These are phyloP conservation scores for Cynoglossus semilaevis DNA, from an alignment of 2,113 vertebrate species.

Conservation along the genomic window DNA sequence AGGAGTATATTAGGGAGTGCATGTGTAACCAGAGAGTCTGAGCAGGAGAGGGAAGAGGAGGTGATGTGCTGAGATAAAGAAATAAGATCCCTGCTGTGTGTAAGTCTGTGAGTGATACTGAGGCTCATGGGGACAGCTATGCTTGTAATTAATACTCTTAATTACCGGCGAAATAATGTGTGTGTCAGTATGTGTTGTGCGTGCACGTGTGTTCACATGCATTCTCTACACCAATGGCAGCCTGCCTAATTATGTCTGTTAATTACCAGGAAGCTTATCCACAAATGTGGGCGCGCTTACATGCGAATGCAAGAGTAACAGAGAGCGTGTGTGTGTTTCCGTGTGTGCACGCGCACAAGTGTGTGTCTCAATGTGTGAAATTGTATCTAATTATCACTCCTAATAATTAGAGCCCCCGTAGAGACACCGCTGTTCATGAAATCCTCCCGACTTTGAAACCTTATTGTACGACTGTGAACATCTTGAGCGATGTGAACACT, in stretches of 20 bases:
- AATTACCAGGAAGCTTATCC: slow-evolving; percentile 66
- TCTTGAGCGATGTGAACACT: too few relatives aligned
- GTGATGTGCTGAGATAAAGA: slow-evolving; percentile 63
- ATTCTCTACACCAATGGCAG: slow-evolving; percentile 65
- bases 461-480: background rate
- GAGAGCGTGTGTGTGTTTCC: slow-evolving; percentile 11
- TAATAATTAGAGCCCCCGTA: slow-evolving; percentile 48
- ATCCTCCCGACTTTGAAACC: background rate
- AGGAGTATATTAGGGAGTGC: slow-evolving; percentile 55
- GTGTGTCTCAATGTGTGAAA: slow-evolving; percentile 35
- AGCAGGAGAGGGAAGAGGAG: slow-evolving; percentile 26
- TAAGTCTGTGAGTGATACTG: slow-evolving; percentile 69
- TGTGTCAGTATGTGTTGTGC: slow-evolving; percentile 28
- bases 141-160: slow-evolving; percentile 76
- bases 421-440: slow-evolving; percentile 34
- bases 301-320: slow-evolving; percentile 27
- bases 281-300: slow-evolving; percentile 42
- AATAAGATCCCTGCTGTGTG: slow-evolving; percentile 63
- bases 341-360: slow-evolving; percentile 9
- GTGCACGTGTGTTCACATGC: slow-evolving; percentile 37
- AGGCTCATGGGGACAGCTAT: slow-evolving; percentile 69
- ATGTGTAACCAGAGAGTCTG: slow-evolving; percentile 42
- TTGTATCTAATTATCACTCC: slow-evolving; percentile 55
- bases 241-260: slow-evolving; percentile 72
- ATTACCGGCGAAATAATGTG: slow-evolving; percentile 65